phyloP scores from a whole-genome alignment of 1,140 invertebrate genomes.

The Drosophila burlai region DNA sequence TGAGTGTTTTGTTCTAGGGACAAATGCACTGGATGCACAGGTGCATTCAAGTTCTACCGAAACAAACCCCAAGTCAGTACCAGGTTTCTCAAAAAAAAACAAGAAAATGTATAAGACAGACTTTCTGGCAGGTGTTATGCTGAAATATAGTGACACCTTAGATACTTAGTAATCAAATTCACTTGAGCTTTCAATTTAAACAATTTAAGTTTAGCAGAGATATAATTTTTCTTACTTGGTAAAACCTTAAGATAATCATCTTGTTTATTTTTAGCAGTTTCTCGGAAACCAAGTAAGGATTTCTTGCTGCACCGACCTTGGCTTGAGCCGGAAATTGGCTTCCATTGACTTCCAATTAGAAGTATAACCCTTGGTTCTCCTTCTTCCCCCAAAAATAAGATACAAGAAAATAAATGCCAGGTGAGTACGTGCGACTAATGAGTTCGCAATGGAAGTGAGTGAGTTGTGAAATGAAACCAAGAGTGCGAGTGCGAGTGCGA shows the following conservation, averaged over 20 bases:
- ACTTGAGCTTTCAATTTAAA: background rate
- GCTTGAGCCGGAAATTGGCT: constrained; percentile 15
- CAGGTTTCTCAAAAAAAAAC: background rate
- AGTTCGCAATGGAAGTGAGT: constrained; percentile 9
- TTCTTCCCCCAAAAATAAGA: constrained; percentile 16
- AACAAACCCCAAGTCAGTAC: background rate
- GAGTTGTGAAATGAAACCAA: constrained; percentile 73
- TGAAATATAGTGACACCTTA: background rate
- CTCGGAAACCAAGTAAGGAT: background rate
- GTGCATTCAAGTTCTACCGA: background rate
- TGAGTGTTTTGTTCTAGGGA: background rate
- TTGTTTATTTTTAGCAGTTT: background rate
- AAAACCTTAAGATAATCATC: background rate
- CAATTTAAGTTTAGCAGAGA: background rate
- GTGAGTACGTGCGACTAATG: constrained; percentile 62
- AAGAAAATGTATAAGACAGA: no score
- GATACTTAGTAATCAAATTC: background rate
- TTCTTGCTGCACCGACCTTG: constrained; percentile 6
- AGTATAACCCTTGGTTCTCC: constrained; percentile 28
- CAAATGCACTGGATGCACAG: constrained; percentile 1
- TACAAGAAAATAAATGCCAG: constrained; percentile 13
- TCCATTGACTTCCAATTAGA: constrained; percentile 33
- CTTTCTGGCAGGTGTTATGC: background rate
- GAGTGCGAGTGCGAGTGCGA: constrained; percentile 44
- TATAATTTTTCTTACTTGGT: background rate